A percentile compares a stretch with the other conserved stretches of the same genome.
phyloP scores from a whole-genome alignment of 2,113 vertebrate species.

The Rissa tridactyla region DNA sequence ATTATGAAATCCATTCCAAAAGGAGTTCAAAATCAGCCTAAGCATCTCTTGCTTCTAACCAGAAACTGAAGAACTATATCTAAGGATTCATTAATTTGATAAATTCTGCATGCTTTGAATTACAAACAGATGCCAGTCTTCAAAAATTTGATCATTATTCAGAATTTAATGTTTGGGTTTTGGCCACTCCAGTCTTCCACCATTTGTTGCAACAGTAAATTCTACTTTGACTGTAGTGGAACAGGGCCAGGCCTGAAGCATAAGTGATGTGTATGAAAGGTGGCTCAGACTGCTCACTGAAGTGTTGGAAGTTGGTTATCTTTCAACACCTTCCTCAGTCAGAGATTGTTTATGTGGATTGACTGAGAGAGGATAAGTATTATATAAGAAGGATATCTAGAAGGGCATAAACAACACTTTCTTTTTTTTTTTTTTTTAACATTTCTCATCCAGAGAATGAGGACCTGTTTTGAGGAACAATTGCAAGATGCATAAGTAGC shows the following conservation, averaged over 20 bases:
- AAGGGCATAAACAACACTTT: neutral
- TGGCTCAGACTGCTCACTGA: neutral
- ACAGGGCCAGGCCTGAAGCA: neutral
- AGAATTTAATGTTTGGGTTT: neutral
- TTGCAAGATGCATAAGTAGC: neutral
- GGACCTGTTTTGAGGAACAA: neutral
- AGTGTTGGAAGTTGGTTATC: neutral
- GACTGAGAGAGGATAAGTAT: neutral
- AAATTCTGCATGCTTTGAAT: neutral
- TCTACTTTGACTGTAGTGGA: neutral
- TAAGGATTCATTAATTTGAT: neutral
- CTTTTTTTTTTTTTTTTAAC: too few relatives aligned
- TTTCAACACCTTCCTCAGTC: neutral
- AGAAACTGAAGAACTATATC: neutral
- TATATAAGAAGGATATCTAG: neutral
- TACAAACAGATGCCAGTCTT: neutral
- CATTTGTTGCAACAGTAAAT: neutral
- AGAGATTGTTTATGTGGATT: neutral
- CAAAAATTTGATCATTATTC: neutral
- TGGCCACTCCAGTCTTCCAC: neutral
- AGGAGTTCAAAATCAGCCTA: neutral
- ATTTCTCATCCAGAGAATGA: neutral
- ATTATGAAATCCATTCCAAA: conserved; percentile 20
- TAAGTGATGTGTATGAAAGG: neutral
- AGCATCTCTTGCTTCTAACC: neutral